These are phyloP conservation scores for Podiceps cristatus DNA, from an alignment of 2,113 vertebrate species.

Conservation along the genomic window DNA sequence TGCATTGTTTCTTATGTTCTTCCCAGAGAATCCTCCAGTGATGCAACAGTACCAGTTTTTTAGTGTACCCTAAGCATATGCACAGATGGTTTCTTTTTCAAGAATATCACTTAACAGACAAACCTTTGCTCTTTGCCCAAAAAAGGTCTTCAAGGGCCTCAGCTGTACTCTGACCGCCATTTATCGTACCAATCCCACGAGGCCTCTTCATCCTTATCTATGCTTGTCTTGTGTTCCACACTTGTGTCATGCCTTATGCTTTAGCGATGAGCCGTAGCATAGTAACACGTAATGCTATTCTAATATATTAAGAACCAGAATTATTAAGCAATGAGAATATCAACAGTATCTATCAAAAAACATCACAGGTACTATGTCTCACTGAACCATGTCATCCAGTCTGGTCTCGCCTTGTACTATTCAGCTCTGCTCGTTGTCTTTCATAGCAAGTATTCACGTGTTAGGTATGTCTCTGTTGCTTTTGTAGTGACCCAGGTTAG, in stretches of 20 bases:
- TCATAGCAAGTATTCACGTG: fast-evolving
- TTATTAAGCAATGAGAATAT: neutral
- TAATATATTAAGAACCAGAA: neutral
- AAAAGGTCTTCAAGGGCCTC: neutral
- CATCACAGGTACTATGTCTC: neutral
- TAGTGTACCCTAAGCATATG: neutral
- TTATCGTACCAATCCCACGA: neutral
- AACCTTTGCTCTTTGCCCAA: neutral
- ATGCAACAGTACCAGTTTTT: neutral
- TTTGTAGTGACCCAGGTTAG: neutral
- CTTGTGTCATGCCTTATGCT: neutral
- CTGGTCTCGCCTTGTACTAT: neutral
- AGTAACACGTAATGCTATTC: fast-evolving
- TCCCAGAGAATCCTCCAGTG: neutral
- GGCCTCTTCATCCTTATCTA: neutral
- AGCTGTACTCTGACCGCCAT: neutral
- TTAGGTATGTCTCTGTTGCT: fast-evolving
- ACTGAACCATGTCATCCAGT: neutral
- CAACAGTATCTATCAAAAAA: neutral
- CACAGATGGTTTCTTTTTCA: neutral
- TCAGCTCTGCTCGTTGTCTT: neutral
- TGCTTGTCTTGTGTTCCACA: fast-evolving
- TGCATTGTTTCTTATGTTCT: neutral
- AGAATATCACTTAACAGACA: neutral
- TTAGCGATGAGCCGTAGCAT: neutral